Percentiles rank a stretch among this genome's conserved stretches.
Evolutionary conservation across 2,797 vertebrate species (phyloP).

Genomic region (Todus mexicanus): DNA sequence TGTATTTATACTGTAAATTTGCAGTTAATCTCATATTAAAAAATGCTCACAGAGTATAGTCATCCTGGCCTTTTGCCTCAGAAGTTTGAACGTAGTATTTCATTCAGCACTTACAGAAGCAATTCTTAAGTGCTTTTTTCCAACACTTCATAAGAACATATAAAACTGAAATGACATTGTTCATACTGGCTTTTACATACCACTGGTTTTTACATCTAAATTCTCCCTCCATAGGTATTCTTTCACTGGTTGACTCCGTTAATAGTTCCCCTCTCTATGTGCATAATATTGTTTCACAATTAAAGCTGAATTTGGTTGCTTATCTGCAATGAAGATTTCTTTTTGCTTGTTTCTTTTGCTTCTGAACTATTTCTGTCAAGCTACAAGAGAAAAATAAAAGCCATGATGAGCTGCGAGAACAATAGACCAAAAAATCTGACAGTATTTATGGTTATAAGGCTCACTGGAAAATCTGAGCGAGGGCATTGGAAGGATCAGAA

Average conservation of each 20-base stretch:
- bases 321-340: neutral
- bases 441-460: neutral
- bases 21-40: neutral
- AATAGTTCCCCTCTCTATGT: neutral
- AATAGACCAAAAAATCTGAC: neutral
- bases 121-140: neutral
- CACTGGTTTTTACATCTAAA: neutral
- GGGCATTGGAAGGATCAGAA: neutral
- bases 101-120: neutral
- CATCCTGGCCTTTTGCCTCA: neutral
- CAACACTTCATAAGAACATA: neutral
- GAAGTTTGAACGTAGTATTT: neutral
- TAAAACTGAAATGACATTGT: neutral
- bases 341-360: conserved; percentile 19
- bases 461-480: conserved; percentile 39
- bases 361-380: conserved; percentile 3
- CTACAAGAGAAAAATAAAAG: conserved; percentile 39
- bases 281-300: neutral
- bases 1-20: neutral
- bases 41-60: neutral
- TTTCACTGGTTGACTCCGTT: conserved; percentile 17
- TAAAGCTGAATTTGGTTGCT: conserved; percentile 25
- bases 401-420: neutral
- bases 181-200: conserved; percentile 9
- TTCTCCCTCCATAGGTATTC: neutral